phyloP scores from a whole-genome alignment of 2,113 vertebrate genomes.

The Thalassarche chlororhynchos region DNA sequence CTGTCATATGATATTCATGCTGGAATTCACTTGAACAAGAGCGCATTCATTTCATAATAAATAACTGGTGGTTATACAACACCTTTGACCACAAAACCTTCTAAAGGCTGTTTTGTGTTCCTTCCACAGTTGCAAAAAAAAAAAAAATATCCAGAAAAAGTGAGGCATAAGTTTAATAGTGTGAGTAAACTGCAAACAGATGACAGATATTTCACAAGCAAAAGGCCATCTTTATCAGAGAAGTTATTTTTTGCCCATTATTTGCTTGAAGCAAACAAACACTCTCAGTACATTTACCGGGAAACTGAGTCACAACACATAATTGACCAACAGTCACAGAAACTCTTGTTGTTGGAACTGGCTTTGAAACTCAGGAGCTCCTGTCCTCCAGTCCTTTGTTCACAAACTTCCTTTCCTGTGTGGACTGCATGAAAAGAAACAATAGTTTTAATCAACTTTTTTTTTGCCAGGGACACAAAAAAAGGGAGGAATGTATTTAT shows the following conservation, averaged over 20 bases:
- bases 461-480: accelerated
- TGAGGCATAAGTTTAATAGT: not conserved
- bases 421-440: not conserved
- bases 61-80: conserved; percentile 34
- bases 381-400: not conserved
- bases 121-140: not conserved
- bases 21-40: conserved; percentile 36
- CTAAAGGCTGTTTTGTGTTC: not conserved
- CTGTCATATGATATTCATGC: conserved; percentile 47
- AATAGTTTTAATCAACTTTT: not conserved
- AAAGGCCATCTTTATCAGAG: not conserved
- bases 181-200: not conserved
- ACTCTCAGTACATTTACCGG: not conserved
- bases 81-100: conserved; percentile 32
- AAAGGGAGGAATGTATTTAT: not conserved
- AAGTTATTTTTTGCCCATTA: not conserved
- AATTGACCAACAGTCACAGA: not conserved
- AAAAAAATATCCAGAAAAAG: not conserved
- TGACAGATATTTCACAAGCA: not conserved
- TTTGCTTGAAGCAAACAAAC: not conserved
- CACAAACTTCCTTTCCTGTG: not conserved
- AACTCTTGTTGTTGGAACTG: not conserved
- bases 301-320: not conserved
- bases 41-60: conserved; percentile 33
- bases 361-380: not conserved